Base-by-base conservation (phyloP, 92 coral and sea anemone species). In the Actinostola sp. region DNA sequence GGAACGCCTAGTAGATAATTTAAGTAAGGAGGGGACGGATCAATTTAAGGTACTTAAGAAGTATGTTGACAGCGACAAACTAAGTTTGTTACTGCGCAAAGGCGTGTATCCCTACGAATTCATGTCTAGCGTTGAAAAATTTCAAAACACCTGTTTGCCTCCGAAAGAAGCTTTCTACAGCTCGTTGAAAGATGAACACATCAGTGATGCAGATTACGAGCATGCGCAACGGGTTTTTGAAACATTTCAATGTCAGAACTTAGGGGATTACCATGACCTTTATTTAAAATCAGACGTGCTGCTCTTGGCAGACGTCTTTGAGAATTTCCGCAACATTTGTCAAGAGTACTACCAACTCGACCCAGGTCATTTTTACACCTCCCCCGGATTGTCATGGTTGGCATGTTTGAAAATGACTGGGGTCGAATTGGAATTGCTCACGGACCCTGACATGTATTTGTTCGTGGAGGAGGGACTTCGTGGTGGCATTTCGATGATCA, bases 351-450 rank as follows among this genome's bases (percentile, higher is more conserved):
- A 84, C 33, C 48, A 61, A 27, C 61, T 84, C n/a, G 85, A 84
- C 79, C 89, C 85, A 23, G 75, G 72, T 26, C 84, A 70, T 44
- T 83, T 52, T 35, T 76, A 48, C 82, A 66, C 73, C n/a, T 32
- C 52, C 16, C 78, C 78, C 31, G 43, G 62, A 12, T 60, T 84
- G 34, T 73, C 85, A 1, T 84, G 84, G 89, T 43, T 39, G 38
- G 85, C 81, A 20, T 72, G 84, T 57, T 45, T 84, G 52, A 65
- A 72, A 55, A 84, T 78, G 85, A 84, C 81, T 36, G 81, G 63
- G 10, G 80, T 84, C 41, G 71, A 63, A 41, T 68, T 83, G 9
- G 73, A 67, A 24, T 48, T 67, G 0, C 38, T 21, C n/a, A 76
- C 88, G 11, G 78, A 77, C 38, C 66, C 66, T 5, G 88, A 69